These are phyloP conservation scores for Solenopsis invicta DNA, from an alignment of 1,140 invertebrate species.

Conservation along the genomic window DNA sequence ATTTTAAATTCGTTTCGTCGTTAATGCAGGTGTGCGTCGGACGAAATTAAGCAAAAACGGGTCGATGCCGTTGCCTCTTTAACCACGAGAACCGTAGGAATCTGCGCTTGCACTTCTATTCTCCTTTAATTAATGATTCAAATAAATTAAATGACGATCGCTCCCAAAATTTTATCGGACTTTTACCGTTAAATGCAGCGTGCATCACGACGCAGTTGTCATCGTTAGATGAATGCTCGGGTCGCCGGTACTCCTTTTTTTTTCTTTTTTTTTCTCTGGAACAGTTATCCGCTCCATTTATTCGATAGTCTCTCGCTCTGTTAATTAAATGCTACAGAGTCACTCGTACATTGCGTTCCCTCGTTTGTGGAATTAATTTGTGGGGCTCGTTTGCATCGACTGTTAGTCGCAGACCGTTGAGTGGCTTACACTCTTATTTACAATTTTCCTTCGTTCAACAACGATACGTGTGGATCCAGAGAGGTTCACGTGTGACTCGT, in stretches of 20 bases:
- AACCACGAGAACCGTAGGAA: neutral
- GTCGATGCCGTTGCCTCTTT: neutral
- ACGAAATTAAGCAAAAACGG: neutral
- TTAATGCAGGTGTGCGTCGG: neutral
- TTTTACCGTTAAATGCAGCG: conserved; percentile 3
- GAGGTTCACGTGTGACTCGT: conserved; percentile 3
- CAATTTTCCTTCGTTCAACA: conserved; percentile 12
- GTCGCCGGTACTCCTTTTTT: neutral
- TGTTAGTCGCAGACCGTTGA: conserved; percentile 42
- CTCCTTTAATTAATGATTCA: neutral
- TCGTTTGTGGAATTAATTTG: conserved; percentile 64
- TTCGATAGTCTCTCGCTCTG: conserved; percentile 46
- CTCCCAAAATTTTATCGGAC: neutral
- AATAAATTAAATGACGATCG: neutral
- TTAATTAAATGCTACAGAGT: conserved; percentile 58
- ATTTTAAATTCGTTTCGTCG: neutral
- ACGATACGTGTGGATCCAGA: neutral
- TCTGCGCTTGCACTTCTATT: neutral
- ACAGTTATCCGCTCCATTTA: conserved; percentile 50
- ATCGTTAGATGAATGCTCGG: neutral
- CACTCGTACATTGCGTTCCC: conserved; percentile 50
- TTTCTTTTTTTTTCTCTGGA: neutral
- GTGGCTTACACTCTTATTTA: conserved; percentile 5
- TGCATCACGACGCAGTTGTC: neutral
- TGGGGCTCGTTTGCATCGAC: conserved; percentile 57